Evolutionary conservation across 2,888 invertebrate species (phyloP), one percentile per base, ranked within the genome.

Genomic region (Siphlonurus alternatus): DNA sequence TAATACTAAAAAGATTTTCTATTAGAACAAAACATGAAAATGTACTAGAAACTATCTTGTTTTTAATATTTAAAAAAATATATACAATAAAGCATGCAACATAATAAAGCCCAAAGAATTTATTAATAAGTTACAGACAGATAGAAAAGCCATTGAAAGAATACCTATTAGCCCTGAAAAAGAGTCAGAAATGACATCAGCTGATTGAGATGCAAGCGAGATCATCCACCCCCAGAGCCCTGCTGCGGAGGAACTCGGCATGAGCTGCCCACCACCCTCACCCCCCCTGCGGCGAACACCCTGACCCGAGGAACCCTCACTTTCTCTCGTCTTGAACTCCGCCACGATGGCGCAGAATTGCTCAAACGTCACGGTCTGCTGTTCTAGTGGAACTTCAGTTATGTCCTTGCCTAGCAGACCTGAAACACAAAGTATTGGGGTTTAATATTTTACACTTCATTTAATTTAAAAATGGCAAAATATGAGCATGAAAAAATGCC

Each of bases 261-360:
- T 20, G 7, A 56, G 7, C n/a, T n/a, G n/a, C n/a, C n/a, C n/a
- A n/a, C n/a, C n/a, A n/a, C n/a, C n/a, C n/a, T n/a, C n/a, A n/a
- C n/a, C n/a, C n/a, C 74, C 74, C 72, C 70, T 73, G 72, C 69
- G 72, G 71, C 73, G 73, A 70, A 74, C 71, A 74, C 72, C 72
- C 74, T 73, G 74, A 74, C 74, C 71, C 69, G 74, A 74, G 74
- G 73, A 72, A 64, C 68, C 70, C 70, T 73, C 73, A 70, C 72
- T 72, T 66, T 70, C 70, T 67, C 72, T 72, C 65, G 80, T 79
- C 65, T 82, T 82, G 68, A 86, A 80, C 71, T 92, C 91, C 2
- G 87, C 86, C 69, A 91, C 85, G 65, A 91, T 82, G 62, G 85
- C 83, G 74, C 90, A 90, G 77, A 92, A 92, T 67, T 88, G 85